Conservation (phyloP, 2,888 invertebrate species). For the Synergus japonicus region DNA sequence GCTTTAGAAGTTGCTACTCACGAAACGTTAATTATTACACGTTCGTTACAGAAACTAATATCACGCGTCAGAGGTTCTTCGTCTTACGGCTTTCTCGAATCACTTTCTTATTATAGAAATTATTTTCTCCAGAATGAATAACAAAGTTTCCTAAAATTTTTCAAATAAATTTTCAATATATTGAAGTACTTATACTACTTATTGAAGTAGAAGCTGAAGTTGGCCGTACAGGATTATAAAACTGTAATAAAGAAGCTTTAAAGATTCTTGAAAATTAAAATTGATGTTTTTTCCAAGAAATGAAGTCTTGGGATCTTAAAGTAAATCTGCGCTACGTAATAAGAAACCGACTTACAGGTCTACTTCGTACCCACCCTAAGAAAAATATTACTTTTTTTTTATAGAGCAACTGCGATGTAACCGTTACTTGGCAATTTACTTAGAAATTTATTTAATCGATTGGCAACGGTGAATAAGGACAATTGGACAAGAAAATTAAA, state of each 20-base stretch:
- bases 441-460: conserved; percentile 10
- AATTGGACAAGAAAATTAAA: conserved; percentile 6
- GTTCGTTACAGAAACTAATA: not conserved
- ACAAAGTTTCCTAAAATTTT: too few species aligned
- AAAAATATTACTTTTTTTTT: conserved; percentile 7
- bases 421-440: conserved; percentile 23
- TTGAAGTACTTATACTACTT: too few species aligned
- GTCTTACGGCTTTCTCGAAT: not conserved
- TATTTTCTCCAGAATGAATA: not conserved
- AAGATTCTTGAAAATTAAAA: not conserved
- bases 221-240: not conserved
- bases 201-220: not conserved
- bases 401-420: conserved; percentile 4
- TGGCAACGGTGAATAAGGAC: conserved; percentile 9
- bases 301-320: not conserved
- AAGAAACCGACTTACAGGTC: not conserved
- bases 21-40: conserved; percentile 12
- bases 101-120: not conserved
- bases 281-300: conserved; percentile 1
- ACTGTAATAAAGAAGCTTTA: not conserved
- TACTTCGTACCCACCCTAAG: not conserved
- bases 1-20: not conserved
- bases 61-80: conserved; percentile 2
- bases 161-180: too few species aligned
- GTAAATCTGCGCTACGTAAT: conserved; percentile 7